phyloP scores from a whole-genome alignment of 2,888 invertebrate genomes.

The Euplagia quadripunctaria region DNA sequence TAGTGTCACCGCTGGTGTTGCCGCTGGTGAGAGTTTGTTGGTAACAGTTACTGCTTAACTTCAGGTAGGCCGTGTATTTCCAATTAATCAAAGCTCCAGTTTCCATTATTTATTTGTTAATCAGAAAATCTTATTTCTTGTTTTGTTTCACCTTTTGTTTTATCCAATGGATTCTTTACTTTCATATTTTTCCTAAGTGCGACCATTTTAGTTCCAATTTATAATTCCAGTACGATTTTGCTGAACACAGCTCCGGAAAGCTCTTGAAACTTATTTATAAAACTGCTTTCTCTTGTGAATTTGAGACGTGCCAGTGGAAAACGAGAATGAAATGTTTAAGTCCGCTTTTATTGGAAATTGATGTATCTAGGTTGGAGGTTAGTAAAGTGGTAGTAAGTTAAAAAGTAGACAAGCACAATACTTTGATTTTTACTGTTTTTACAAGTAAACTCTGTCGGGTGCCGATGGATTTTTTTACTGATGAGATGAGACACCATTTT shows the following conservation, averaged over 20 bases:
- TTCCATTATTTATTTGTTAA: neutral
- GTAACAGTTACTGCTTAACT: neutral
- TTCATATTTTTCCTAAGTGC: neutral
- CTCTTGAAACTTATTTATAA: slow-evolving; percentile 4
- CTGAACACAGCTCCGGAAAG: neutral
- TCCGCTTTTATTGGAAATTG: neutral
- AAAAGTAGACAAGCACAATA: too few species aligned
- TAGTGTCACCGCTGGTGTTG: neutral
- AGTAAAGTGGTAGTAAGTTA: too few species aligned
- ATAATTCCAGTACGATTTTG: slow-evolving; percentile 1
- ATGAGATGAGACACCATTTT: neutral
- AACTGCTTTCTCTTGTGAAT: neutral
- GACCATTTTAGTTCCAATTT: neutral
- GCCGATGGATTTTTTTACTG: neutral
- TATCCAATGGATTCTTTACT: neutral
- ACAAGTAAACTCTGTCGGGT: neutral
- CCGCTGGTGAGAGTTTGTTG: neutral
- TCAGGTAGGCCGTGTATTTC: neutral
- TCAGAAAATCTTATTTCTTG: neutral
- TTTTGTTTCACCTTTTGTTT: neutral
- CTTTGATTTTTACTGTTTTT: too few species aligned
- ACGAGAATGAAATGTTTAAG: neutral
- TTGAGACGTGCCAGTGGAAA: neutral
- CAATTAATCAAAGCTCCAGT: neutral
- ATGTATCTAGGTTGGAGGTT: neutral